A percentile compares a stretch with the other conserved stretches of the same genome.
Evolutionary conservation across 2,797 vertebrate species (phyloP).

Genomic region (Melanotaenia maccullochi): DNA sequence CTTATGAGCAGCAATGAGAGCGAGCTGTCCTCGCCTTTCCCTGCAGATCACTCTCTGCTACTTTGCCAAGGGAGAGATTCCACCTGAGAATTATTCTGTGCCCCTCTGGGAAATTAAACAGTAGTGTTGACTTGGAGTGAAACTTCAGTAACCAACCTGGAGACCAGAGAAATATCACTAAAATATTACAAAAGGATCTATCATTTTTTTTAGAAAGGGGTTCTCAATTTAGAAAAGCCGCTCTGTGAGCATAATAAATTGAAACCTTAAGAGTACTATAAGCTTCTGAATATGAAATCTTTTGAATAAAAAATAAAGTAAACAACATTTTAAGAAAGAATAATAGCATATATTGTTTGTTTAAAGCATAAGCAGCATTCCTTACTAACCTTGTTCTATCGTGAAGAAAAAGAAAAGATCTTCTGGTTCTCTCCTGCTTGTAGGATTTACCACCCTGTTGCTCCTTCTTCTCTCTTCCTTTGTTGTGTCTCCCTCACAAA

Average conservation of each 20-base stretch:
- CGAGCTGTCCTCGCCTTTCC: slow-evolving; percentile 51
- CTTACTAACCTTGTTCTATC: slow-evolving; percentile 70
- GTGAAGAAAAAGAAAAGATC: slow-evolving; percentile 42
- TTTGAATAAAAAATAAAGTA: slow-evolving; percentile 37
- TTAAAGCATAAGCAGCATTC: slow-evolving; percentile 48
- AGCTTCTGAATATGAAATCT: slow-evolving; percentile 8
- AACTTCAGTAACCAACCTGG: slow-evolving; percentile 53
- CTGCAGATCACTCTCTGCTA: slow-evolving; percentile 37
- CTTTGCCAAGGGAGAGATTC: slow-evolving; percentile 30
- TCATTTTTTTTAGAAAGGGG: slow-evolving; percentile 8
- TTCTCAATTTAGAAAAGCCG: slow-evolving; percentile 26
- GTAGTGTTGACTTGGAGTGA: slow-evolving; percentile 28
- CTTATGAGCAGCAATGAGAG: slow-evolving; percentile 49
- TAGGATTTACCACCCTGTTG: slow-evolving; percentile 75
- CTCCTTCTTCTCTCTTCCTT: slow-evolving; percentile 67
- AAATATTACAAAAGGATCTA: slow-evolving; percentile 30
- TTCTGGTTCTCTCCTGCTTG: slow-evolving; percentile 50
- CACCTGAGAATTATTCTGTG: slow-evolving; percentile 43
- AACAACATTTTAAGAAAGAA: slow-evolving; percentile 30
- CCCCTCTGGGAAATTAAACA: slow-evolving; percentile 45
- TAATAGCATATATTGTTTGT: slow-evolving; percentile 36
- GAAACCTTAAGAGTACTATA: slow-evolving; percentile 16
- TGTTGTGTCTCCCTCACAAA: slow-evolving; percentile 68
- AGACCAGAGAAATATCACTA: slow-evolving; percentile 9
- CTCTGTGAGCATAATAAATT: slow-evolving; percentile 20